Conservation (phyloP, 2,113 vertebrate genomes). For the Bufo bufo region DNA sequence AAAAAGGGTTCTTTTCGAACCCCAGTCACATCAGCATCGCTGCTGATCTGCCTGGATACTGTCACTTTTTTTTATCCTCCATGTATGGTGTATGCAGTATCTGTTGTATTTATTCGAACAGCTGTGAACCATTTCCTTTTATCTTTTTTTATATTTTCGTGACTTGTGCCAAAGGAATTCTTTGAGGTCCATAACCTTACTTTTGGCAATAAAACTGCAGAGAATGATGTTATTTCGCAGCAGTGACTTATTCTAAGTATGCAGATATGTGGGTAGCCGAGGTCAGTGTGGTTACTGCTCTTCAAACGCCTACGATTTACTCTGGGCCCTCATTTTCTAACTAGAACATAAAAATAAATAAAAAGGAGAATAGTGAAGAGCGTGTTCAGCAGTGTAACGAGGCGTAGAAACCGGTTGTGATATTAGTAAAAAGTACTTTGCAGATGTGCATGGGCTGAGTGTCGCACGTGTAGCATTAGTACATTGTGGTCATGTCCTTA, state of each 20-base stretch:
- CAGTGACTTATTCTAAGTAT: constrained; percentile 54
- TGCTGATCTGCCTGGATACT: not conserved
- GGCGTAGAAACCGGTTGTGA: not conserved
- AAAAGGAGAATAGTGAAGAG: not conserved
- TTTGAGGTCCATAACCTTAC: constrained; percentile 56
- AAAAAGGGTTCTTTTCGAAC: not conserved
- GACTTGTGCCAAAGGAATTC: constrained; percentile 51
- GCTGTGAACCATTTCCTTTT: constrained; percentile 35
- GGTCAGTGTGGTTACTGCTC: not conserved
- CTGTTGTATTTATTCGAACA: constrained; percentile 35
- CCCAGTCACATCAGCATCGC: not conserved
- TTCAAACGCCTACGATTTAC: not conserved
- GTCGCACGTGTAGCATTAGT: no score
- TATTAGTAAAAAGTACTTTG: not conserved
- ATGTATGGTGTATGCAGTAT: not conserved
- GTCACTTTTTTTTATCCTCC: no score
- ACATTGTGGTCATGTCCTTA: no score
- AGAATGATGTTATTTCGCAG: constrained; percentile 20
- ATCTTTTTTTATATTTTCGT: not conserved
- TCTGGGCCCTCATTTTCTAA: not conserved
- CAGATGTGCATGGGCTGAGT: not conserved
- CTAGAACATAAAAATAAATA: not conserved
- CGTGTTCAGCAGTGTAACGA: not conserved
- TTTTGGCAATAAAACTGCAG: constrained; percentile 19
- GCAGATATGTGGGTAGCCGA: constrained; percentile 35